Conservation (phyloP, 1,140 invertebrate genomes). For the Rhopalosiphum maidis region DNA sequence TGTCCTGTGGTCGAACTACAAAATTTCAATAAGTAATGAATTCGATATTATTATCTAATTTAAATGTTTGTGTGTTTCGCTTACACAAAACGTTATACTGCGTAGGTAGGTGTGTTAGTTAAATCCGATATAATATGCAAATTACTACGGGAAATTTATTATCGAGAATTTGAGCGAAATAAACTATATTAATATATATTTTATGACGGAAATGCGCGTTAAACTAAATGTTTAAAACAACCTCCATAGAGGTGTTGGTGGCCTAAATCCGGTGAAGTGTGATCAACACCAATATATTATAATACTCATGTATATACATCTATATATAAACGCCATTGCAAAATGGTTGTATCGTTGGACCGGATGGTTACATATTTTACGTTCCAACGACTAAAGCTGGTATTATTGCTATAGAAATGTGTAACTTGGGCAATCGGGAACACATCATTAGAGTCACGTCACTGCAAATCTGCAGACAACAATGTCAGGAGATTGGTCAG, state of each 20-base stretch:
- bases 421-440: background rate
- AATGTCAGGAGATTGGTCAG: background rate
- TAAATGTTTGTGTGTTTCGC: background rate
- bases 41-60: background rate
- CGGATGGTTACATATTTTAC: constrained; percentile 2
- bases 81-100: background rate
- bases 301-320: background rate
- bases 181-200: background rate
- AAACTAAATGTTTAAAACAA: constrained; percentile 6
- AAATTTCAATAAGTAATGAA: background rate
- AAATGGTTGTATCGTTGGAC: background rate
- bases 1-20: background rate
- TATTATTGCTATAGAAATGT: background rate
- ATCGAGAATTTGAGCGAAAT: background rate
- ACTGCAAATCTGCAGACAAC: background rate
- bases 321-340: background rate
- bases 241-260: background rate
- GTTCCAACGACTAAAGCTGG: too few species aligned
- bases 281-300: background rate
- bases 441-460: background rate
- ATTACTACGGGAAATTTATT: background rate
- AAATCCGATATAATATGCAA: background rate
- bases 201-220: background rate
- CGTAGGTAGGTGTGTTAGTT: background rate
- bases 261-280: background rate